A percentile compares a stretch with the other conserved stretches of the same genome.
Evolutionary conservation across 1,140 invertebrate genomes (phyloP).

Genomic region (Drosophila gunungcola): DNA sequence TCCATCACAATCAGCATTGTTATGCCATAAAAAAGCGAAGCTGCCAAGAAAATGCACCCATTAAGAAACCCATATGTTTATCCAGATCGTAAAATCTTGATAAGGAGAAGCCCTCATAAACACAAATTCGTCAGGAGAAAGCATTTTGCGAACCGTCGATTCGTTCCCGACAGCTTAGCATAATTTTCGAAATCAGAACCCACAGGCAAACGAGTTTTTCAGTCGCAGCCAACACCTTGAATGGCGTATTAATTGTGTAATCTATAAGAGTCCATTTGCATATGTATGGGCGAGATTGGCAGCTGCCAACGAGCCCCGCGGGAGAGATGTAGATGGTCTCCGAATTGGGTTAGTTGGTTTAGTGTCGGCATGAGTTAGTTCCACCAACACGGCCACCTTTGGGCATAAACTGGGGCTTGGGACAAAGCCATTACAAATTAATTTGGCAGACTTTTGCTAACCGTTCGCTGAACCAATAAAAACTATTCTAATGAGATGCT

Average conservation of each 20-base stretch:
- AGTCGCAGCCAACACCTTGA: conserved; percentile 33
- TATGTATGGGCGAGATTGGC: conserved; percentile 49
- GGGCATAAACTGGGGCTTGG: conserved; percentile 9
- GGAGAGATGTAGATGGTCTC: conserved; percentile 14
- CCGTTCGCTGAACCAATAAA: conserved; percentile 20
- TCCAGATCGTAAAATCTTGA: conserved; percentile 21
- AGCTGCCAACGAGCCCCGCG: conserved; percentile 24
- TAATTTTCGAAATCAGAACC: conserved; percentile 48
- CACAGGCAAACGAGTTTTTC: conserved; percentile 36
- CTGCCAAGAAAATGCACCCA: conserved; percentile 32
- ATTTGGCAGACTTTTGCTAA: conserved; percentile 35
- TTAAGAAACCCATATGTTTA: conserved; percentile 29
- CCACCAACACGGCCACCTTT: conserved; percentile 3
- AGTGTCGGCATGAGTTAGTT: conserved; percentile 29
- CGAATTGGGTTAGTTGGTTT: conserved; percentile 57
- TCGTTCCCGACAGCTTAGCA: conserved; percentile 28
- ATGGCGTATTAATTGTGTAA: conserved; percentile 53
- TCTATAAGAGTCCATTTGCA: conserved; percentile 62
- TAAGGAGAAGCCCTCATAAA: conserved; percentile 40
- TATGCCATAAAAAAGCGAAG: conserved; percentile 18
- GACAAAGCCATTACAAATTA: conserved; percentile 52
- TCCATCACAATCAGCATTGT: conserved; percentile 14
- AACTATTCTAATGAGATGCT: conserved; percentile 46
- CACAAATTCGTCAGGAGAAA: conserved; percentile 50
- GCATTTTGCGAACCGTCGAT: conserved; percentile 33